Evolutionary conservation across 2,797 vertebrate species (phyloP).

Genomic region (Rachycentron canadum): DNA sequence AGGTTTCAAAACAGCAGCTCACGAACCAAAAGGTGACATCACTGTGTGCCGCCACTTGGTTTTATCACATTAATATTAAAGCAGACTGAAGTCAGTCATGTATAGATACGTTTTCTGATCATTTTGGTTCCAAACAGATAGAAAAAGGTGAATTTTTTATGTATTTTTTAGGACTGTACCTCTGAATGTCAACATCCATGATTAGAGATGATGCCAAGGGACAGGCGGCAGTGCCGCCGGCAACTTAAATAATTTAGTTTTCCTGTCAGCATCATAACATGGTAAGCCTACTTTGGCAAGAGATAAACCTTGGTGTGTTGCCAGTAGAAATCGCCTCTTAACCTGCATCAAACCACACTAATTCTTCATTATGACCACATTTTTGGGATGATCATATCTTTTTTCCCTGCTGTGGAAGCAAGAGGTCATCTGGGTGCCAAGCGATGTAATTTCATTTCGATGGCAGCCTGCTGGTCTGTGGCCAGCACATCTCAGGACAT

Average conservation of each 20-base stretch:
- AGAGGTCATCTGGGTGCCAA: background rate
- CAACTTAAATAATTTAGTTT: conserved; percentile 2
- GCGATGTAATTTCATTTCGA: background rate
- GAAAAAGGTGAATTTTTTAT: background rate
- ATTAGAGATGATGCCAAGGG: background rate
- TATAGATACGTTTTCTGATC: background rate
- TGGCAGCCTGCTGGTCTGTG: background rate
- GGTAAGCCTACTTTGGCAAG: background rate
- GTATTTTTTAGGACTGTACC: background rate
- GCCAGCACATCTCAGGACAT: background rate
- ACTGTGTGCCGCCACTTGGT: too few relatives aligned
- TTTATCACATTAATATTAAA: too few relatives aligned
- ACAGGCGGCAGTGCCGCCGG: background rate
- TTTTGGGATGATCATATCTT: background rate
- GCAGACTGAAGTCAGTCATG: too few relatives aligned
- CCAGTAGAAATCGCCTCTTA: background rate
- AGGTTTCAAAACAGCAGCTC: too few relatives aligned
- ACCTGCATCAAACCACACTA: background rate
- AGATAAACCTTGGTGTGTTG: background rate
- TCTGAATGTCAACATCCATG: background rate
- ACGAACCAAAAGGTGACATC: too few relatives aligned
- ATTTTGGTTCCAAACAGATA: background rate
- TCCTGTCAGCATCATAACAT: background rate
- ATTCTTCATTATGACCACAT: background rate
- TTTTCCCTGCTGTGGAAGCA: background rate